Base-by-base conservation (phyloP, 2,888 invertebrate genomes). In the Cheilosia variabilis region DNA sequence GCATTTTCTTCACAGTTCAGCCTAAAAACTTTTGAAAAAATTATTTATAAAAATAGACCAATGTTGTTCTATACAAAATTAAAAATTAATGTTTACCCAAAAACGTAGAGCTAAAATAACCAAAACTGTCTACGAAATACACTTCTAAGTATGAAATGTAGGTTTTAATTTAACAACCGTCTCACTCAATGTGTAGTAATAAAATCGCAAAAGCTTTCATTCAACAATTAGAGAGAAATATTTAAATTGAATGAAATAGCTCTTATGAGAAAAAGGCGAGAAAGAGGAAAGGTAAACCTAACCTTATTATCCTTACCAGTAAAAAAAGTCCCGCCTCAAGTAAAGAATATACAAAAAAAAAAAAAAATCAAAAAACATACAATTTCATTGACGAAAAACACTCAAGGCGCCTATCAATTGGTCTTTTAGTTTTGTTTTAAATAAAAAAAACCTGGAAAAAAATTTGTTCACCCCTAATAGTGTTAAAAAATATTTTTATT, bases 301-400 rank as follows among this genome's bases (percentile, higher is more conserved):
- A 73, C 81, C 77, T 72, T 81, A 62, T 37, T 41, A 34, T 86
- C 65, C 88, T 88, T 88, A 88, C 88, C 88, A 86, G 87, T 80
- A 87, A 66, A 88, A 86, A 83, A 88, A 88, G 82, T 88, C 86
- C 88, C 88, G 87, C 60, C 88, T 88, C 68, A 83, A 80, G 81
- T 81, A 80, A 77, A 75, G 71, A 86, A 83, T 69, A 87, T 24
- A 62, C n/a, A 76, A 52, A 75, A 53, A 80, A 53, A 80, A 53
- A 73, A 60, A 53, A 53, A 79, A 72, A 63, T 55, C 41, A 66
- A 71, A 22, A 79, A 77, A 79, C 41, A 55, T 17, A 62, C 66
- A 80, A 84, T 60, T 68, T 77, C 77, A 82, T 72, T 79, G 60
- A 73, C 15, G 60, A 50, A 75, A 19, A 69, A 77, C 47, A 53